Evolutionary conservation across 1,140 invertebrate genomes (phyloP), one percentile per base, ranked within the genome.

Genomic region (Papilio helenus): DNA sequence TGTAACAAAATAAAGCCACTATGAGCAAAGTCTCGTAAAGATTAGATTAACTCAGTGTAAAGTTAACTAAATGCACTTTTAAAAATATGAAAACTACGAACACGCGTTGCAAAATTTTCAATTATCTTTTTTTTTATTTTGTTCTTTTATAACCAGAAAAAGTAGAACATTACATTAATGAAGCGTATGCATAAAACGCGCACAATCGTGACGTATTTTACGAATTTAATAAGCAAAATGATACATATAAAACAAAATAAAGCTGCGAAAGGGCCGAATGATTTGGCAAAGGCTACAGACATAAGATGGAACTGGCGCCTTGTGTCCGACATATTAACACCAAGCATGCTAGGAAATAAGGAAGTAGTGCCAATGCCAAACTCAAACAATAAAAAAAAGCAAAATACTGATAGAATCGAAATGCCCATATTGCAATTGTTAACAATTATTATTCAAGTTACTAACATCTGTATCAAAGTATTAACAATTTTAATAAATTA

Each of bases 221-320:
- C 61, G 26, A 14, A 68, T 68, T 68, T 68, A 68, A 34, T 68
- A 29, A 68, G 61, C 26, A 34, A 68, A 58, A 58, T 58, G n/a
- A 20, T 55, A n/a, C 55, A 23, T 23, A 58, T 58, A 26, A 68
- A 68, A 68, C 26, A 68, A 68, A 12, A 29, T 2, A 68, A 55
- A n/a, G n/a, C n/a, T 55, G 18, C 26, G 61, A 68, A 68, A 68
- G 61, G 14, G 5, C 23, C 26, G 16, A 68, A 26, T 68, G 26
- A 68, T 68, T 68, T 68, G 61, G 61, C 61, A 68, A 68, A 68
- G 23, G 26, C 23, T 18, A 68, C 61, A 68, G 61, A 68, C 61
- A 68, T 68, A 5, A 68, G 61, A 68, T 26, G 1, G 14, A 68
- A 68, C 61, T 68, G 61, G 61, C 61, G 61, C 61, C 61, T 68